Base-by-base conservation (phyloP, 2,113 vertebrate genomes). In the Danionella cerebrum region DNA sequence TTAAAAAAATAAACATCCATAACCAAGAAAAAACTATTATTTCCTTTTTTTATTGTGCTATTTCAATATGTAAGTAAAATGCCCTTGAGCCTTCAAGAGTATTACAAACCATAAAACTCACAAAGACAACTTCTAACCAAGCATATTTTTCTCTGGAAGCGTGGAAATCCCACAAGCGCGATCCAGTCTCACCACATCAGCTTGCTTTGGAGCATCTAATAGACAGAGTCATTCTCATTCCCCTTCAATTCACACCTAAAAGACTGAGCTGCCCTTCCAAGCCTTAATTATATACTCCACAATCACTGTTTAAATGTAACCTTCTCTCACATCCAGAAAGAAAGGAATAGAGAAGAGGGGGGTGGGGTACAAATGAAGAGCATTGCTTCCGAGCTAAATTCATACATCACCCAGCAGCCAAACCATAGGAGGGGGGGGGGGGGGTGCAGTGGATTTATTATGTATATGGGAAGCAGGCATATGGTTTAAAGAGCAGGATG, bases 291-390 rank as follows among this genome's bases (percentile, higher is more conserved):
- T 81, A 80, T 50, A 72, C 78, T 67, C 79, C 64, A 77, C 83
- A 84, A 85, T 86, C 83, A 84, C 74, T 68, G 72, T 72, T 80
- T 83, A 84, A 85, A 76, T 83, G 74, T 82, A 80, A 85, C 85
- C 78, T 82, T 80, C 73, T 76, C 64, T 70, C 71, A 54, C 12
- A 16, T 53, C 25, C 67, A 19, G 51, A 44, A 50, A 65, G 68
- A n/a, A n/a, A n/a, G n/a, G n/a, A n/a, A n/a, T n/a, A n/a, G n/a
- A n/a, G n/a, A n/a, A n/a, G n/a, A n/a, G n/a, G n/a, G n/a, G n/a
- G n/a, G n/a, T n/a, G 60, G 57, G 55, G 70, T 72, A 73, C 52
- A 72, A 83, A 73, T 74, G 76, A 70, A 53, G 71, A 45, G 58
- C 24, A 51, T 65, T 59, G 50, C 76, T 76, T 63, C 65, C 50